Conservation (phyloP, 2,113 vertebrate genomes). For the Vimba vimba region DNA sequence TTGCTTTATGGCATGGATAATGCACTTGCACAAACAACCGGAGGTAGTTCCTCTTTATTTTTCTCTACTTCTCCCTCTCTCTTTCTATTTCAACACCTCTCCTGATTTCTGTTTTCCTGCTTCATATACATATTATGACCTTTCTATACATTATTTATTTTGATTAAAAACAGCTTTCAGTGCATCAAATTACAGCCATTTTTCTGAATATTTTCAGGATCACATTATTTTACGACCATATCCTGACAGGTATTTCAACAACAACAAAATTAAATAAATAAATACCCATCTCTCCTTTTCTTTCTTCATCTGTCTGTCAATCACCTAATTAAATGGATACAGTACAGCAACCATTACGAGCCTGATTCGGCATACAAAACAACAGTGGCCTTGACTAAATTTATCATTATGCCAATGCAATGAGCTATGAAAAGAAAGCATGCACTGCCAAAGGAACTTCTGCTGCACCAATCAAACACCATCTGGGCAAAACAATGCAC, state of each 20-base stretch:
- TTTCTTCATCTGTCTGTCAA: neutral
- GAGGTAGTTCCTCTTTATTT: conserved; percentile 66
- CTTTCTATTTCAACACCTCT: conserved; percentile 44
- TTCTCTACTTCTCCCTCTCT: conserved; percentile 62
- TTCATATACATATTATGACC: conserved; percentile 84
- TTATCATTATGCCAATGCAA: conserved; percentile 89
- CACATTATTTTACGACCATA: neutral
- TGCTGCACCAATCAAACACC: conserved; percentile 66
- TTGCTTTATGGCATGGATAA: conserved; percentile 96
- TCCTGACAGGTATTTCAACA: neutral
- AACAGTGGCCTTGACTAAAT: conserved; percentile 81
- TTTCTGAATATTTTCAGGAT: neutral
- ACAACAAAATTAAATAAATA: neutral
- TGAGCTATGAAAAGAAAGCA: conserved; percentile 70
- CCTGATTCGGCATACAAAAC: conserved; percentile 81
- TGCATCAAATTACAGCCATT: neutral
- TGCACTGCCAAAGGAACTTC: conserved; percentile 65
- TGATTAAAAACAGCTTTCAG: conserved; percentile 7
- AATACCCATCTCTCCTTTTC: neutral
- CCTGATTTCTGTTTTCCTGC: conserved; percentile 42
- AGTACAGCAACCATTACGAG: neutral
- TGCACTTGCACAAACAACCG: conserved; percentile 95
- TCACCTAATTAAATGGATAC: conserved; percentile 14
- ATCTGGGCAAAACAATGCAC: conserved; percentile 75
- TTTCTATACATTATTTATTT: conserved; percentile 64